phyloP scores from a whole-genome alignment of 2,113 vertebrate species.

The Scomber colias region DNA sequence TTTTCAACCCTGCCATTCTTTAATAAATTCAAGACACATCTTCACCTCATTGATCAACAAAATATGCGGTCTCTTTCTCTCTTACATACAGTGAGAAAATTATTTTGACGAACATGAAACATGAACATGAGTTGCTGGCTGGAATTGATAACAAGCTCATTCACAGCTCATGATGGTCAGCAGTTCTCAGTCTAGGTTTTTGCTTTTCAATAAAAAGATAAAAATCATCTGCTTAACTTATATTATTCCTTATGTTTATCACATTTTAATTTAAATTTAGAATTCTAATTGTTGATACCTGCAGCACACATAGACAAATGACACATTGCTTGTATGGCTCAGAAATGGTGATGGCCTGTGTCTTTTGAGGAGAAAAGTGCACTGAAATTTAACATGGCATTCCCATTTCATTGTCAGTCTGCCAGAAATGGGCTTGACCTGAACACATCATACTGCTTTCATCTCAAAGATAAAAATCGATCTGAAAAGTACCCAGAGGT shows the following conservation, averaged over 20 bases:
- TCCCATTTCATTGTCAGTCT: conserved; percentile 1
- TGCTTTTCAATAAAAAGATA: not conserved
- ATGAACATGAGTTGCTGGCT: not conserved
- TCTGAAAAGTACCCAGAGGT: conserved; percentile 51
- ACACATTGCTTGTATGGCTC: not conserved
- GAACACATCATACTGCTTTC: conserved; percentile 54
- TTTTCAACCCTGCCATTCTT: not conserved
- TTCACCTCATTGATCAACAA: conserved; percentile 3
- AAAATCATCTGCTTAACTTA: not conserved
- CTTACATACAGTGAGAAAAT: not conserved
- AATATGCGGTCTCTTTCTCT: not conserved
- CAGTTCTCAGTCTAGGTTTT: conserved; percentile 3
- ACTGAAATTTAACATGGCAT: conserved; percentile 17
- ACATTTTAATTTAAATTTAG: not conserved
- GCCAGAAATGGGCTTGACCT: conserved; percentile 38
- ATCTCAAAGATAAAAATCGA: conserved; percentile 62
- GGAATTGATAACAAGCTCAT: not conserved
- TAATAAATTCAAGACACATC: not conserved
- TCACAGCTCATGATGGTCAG: conserved; percentile 16
- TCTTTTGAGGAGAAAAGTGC: not conserved
- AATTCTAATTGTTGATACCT: conserved; percentile 1
- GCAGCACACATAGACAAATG: not conserved
- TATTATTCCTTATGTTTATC: not conserved
- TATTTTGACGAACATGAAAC: conserved; percentile 12
- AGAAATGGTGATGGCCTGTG: not conserved